Evolutionary conservation across 2,797 vertebrate species (phyloP), one percentile per base, ranked within the genome.

Genomic region (Naso thynnoides): DNA sequence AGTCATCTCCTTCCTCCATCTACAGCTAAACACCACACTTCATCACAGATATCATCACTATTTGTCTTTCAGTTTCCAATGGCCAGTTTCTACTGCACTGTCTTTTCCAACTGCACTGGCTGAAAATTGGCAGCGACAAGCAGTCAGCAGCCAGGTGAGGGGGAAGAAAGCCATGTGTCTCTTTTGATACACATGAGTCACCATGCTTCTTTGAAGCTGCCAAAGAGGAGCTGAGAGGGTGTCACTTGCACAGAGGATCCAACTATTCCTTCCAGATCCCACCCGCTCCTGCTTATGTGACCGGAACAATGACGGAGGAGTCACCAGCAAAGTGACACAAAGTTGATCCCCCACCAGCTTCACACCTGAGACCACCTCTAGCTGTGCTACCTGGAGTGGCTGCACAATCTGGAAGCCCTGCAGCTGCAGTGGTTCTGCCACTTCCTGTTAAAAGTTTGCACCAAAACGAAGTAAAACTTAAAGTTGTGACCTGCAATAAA

Each of bases 61-160:
- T 29, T 56, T 26, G n/a, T 19, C 41, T 18, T 54, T 41, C 24
- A 8, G 13, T 44, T 15, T 54, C 8, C n/a, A 21, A 29, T 21
- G 18, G 16, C 27, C 41, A 6, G 6, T 15, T n/a, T 26, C 11
- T 15, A 6, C 16, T n/a, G 27, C 39, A 44, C 19, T 21, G 2
- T 39, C 26, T 11, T 10, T 18, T 42, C 13, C 21, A 2, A 26
- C 48, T 21, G 26, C 10, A n/a, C 33, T 27, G 16, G 11, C 5
- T 29, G 24, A 10, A 64, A n/a, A 24, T 21, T 27, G 41, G 64
- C 29, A 36, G 19, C 18, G 39, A 23, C 1, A 2, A 44, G 24
- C 39, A 24, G 21, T 27, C 5, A 38, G 29, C 42, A 38, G 52
- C 39, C 52, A 67, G 41, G 64, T 67, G 64, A 66, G 39, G 50